A percentile compares a stretch with the other conserved stretches of the same genome.
These are phyloP conservation scores for Paradoxurus hermaphroditus DNA, from an alignment of 2,113 vertebrate species.

Conservation along the genomic window DNA sequence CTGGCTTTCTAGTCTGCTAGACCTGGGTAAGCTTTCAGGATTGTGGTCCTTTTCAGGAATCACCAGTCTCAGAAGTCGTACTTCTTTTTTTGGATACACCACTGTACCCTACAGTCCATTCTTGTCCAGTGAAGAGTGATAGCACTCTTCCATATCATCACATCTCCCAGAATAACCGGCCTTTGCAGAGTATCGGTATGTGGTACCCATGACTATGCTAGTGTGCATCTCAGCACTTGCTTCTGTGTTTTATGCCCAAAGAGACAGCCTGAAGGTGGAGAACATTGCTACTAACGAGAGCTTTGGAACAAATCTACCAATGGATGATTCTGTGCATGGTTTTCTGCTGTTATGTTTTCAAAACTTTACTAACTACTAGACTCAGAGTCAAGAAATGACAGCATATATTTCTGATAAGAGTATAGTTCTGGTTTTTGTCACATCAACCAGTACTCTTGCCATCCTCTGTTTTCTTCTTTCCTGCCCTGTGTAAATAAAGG, in stretches of 20 bases:
- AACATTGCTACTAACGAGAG: background rate
- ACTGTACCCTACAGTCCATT: background rate
- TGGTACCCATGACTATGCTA: background rate
- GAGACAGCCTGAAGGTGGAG: background rate
- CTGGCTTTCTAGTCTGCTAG: background rate
- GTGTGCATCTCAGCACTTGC: background rate
- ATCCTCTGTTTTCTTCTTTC: background rate
- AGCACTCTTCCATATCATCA: background rate
- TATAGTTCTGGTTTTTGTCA: background rate
- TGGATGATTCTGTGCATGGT: background rate
- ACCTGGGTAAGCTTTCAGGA: background rate
- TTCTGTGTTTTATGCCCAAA: background rate
- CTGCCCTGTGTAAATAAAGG: background rate
- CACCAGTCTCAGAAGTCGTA: background rate
- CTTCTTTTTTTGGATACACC: background rate
- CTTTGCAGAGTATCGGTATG: background rate
- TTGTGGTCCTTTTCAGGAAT: background rate
- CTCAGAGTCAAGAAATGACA: background rate
- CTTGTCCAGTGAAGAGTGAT: background rate
- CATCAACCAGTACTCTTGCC: background rate
- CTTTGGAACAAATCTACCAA: background rate
- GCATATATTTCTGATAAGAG: background rate
- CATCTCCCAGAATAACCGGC: background rate
- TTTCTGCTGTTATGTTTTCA: background rate
- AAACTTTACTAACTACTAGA: background rate